phyloP scores from a whole-genome alignment of 2,888 invertebrate species.

The Sussaba pulchella region DNA sequence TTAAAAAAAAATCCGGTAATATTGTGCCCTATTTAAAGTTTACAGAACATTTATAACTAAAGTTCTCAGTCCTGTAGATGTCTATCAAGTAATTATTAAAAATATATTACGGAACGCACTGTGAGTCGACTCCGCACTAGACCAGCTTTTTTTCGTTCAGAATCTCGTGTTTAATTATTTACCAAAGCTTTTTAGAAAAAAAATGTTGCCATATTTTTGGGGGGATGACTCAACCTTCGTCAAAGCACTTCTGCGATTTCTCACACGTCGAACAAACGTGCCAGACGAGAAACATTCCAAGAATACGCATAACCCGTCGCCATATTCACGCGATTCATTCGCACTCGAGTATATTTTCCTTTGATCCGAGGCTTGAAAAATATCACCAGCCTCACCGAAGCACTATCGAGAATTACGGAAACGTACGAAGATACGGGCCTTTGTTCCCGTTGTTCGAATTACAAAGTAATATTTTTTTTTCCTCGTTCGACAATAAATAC shows the following conservation, averaged over 20 bases:
- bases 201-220: no score
- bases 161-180: no score
- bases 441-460: neutral
- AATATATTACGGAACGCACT: no score
- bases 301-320: conserved; percentile 7
- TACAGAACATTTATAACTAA: no score
- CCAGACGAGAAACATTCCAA: conserved; percentile 6
- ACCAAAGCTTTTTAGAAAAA: no score
- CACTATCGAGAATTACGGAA: neutral
- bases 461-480: neutral
- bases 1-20: no score
- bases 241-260: neutral
- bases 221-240: neutral
- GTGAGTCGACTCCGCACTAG: no score
- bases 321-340: neutral
- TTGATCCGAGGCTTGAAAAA: conserved; percentile 11
- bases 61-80: no score
- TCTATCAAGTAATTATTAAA: no score
- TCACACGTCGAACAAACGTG: neutral
- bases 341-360: conserved; percentile 11
- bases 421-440: conserved; percentile 7
- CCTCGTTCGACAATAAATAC: neutral
- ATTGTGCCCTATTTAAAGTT: no score
- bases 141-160: no score
- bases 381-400: neutral